Conservation (phyloP, 2,797 vertebrate species). For the Chaenodraco wilsoni region DNA sequence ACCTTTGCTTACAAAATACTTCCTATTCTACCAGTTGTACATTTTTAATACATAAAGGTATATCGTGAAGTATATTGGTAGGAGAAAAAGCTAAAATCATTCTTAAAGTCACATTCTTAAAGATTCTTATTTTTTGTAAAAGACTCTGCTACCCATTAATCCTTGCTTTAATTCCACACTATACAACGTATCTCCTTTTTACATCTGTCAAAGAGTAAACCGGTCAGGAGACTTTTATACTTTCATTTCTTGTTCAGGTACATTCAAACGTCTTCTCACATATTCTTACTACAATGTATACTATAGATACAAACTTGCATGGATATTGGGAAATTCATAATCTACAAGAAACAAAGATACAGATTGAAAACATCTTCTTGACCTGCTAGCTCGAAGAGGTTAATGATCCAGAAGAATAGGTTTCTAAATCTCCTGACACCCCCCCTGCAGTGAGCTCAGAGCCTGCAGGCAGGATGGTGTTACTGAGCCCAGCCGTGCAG, state of each 20-base stretch:
- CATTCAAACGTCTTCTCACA: too few relatives aligned
- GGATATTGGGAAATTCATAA: not conserved
- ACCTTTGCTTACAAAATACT: too few relatives aligned
- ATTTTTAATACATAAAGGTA: too few relatives aligned
- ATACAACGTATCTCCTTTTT: not conserved
- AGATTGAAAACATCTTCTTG: not conserved
- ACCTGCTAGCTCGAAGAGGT: not conserved
- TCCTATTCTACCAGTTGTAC: too few relatives aligned
- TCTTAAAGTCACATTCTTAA: too few relatives aligned
- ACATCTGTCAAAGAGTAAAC: too few relatives aligned
- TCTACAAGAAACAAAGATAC: not conserved
- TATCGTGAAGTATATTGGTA: too few relatives aligned
- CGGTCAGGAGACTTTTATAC: too few relatives aligned
- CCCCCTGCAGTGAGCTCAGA: constrained; percentile 10
- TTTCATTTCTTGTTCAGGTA: too few relatives aligned
- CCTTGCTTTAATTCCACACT: not conserved
- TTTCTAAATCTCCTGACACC: not conserved
- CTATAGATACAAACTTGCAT: not conserved
- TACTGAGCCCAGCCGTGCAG: constrained; percentile 8
- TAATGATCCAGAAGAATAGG: constrained; percentile 6
- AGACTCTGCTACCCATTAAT: not conserved
- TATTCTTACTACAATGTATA: not conserved
- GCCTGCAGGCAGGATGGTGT: constrained; percentile 12
- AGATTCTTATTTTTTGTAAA: not conserved
- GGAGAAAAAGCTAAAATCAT: too few relatives aligned